Conservation (phyloP, 2,797 vertebrate species). For the Tokudaia muenninki region DNA sequence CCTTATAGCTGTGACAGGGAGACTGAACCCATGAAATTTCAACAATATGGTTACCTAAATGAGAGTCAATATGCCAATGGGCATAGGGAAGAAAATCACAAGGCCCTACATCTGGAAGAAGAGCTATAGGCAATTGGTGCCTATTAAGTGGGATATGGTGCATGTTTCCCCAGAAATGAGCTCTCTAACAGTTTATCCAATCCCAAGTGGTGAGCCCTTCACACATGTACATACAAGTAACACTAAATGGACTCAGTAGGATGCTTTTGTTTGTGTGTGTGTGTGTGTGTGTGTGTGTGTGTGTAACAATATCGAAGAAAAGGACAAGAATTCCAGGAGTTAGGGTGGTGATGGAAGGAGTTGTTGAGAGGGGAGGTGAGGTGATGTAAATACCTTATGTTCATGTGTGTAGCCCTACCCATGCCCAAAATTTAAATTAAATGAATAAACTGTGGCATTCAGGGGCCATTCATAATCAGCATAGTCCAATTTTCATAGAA, state of each 20-base stretch:
- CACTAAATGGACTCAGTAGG: neutral
- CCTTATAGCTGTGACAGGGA: neutral
- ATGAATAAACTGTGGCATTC: neutral
- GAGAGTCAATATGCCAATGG: neutral
- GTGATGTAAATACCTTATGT: neutral
- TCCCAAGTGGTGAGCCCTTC: neutral
- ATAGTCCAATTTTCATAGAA: neutral
- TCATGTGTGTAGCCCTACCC: neutral
- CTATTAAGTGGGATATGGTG: neutral
- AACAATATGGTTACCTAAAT: neutral
- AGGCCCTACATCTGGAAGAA: neutral
- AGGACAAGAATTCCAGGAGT: neutral
- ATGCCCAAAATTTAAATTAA: neutral
- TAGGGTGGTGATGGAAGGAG: neutral
- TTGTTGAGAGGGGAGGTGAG: neutral
- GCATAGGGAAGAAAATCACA: neutral
- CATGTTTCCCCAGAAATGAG: neutral
- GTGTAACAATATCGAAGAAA: neutral
- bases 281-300: neutral
- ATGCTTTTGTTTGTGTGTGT: neutral
- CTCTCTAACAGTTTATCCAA: neutral
- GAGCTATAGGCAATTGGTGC: neutral
- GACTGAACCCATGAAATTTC: neutral
- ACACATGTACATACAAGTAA: neutral
- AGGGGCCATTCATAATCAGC: neutral